These are phyloP conservation scores for Muricea muricata DNA, from an alignment of 92 coral and sea anemone species.

Conservation along the genomic window DNA sequence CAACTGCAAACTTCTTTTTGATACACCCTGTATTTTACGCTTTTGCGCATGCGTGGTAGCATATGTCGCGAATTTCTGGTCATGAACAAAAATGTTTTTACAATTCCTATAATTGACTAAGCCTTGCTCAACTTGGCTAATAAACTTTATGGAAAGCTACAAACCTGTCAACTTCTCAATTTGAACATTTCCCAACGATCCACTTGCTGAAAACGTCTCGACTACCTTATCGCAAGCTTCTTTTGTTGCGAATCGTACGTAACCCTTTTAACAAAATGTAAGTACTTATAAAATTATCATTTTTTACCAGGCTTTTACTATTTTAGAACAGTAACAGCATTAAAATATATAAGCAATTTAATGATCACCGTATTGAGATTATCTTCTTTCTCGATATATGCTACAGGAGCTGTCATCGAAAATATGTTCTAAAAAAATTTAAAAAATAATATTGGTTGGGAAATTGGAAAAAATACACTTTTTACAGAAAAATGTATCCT, in stretches of 20 bases:
- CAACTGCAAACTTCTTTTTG: too few relatives aligned
- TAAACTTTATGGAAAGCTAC: neutral
- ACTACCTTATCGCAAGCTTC: constrained; percentile 76
- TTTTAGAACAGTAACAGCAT: neutral
- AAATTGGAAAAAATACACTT: neutral
- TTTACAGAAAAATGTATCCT: too few relatives aligned
- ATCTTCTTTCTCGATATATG: constrained; percentile 77
- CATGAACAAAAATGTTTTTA: too few relatives aligned
- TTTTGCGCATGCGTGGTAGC: too few relatives aligned
- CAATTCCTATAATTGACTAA: too few relatives aligned
- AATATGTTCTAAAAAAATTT: constrained; percentile 64
- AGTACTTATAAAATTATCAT: neutral
- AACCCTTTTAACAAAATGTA: constrained; percentile 68
- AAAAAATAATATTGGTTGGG: too few relatives aligned
- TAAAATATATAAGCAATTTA: neutral
- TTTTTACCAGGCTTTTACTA: too few relatives aligned
- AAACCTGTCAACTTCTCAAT: constrained; percentile 46
- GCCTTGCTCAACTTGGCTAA: too few relatives aligned
- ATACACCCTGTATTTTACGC: too few relatives aligned
- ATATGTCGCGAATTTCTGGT: too few relatives aligned
- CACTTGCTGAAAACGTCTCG: constrained; percentile 52
- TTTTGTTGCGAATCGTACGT: constrained; percentile 84
- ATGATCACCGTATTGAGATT: constrained; percentile 70
- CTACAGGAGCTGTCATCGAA: constrained; percentile 74
- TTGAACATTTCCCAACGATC: constrained; percentile 29